Base-by-base conservation (phyloP, 2,888 invertebrate species). In the Meiosimyza decipiens region DNA sequence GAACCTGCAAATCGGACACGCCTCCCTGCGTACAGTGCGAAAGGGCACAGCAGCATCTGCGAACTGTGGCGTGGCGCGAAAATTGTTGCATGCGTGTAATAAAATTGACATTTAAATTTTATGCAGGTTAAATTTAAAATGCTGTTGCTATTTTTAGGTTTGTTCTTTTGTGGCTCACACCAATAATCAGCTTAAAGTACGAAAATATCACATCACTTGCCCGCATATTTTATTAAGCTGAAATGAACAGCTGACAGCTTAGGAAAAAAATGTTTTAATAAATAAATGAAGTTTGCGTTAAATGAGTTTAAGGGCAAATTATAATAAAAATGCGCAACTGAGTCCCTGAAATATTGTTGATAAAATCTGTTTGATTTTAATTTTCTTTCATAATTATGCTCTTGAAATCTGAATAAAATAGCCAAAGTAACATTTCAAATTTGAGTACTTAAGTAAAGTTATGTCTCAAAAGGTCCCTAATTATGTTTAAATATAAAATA, bases 1-100 rank as follows among this genome's bases (percentile, higher is more conserved):
- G 54, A 63, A 62, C 70, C 70, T 62, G 62, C 52, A 33, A 16
- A 28, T 28, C n/a, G 18, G 50, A 40, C 62, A 28, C 70, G 62
- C 18, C 60, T n/a, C 55, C 7, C 33, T 5, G 60, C 28, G 15
- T n/a, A 15, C n/a, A 62, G 40, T 33, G 33, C 16, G 40, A 9
- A 16, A 55, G 16, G 55, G 55, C 13, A 18, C 55, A 13, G 60
- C 15, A 59, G 16, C 57, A 57, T 11, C 57, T n/a, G 18, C 22
- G 12, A 13, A n/a, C n/a, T 12, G 57, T 22, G n/a, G 22, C 28
- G 57, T 22, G n/a, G 22, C 28, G 28, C 59, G 12, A n/a, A 6
- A 51, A 40, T 40, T 40, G 40, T 22, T 7, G 15, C 60, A 60
- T 28, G 57, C 18, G 22, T 57, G 22, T 16, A 18, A 57, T 9